phyloP scores from a whole-genome alignment of 2,888 invertebrate genomes.

The Leptopterna dolabrata region DNA sequence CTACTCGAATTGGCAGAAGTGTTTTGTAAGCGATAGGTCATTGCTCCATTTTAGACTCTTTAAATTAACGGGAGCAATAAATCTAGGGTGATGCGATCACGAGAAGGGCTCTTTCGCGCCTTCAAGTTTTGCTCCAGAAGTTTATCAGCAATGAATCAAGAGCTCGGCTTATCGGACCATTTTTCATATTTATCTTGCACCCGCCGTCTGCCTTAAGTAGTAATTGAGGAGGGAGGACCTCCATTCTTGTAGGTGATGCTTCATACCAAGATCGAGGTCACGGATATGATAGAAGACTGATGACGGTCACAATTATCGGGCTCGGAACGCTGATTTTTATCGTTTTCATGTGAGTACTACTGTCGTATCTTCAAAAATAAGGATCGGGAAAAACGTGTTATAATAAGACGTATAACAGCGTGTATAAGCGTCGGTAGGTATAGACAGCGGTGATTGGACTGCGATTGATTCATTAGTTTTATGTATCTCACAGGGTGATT shows the following conservation, averaged over 20 bases:
- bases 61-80: not conserved
- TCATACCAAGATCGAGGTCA: not conserved
- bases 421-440: too few relatives aligned
- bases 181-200: slow-evolving; percentile 45
- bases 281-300: not conserved
- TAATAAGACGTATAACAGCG: too few relatives aligned
- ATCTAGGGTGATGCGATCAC: not conserved
- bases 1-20: too few relatives aligned
- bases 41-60: not conserved
- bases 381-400: too few relatives aligned
- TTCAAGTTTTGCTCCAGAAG: not conserved
- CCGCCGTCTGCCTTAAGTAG: slow-evolving; percentile 7
- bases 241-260: not conserved
- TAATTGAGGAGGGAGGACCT: slow-evolving; percentile 21
- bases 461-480: too few relatives aligned
- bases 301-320: not conserved
- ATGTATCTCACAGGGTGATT: too few relatives aligned
- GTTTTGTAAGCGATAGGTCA: too few relatives aligned
- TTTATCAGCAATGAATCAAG: slow-evolving; percentile 52
- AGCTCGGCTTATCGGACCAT: slow-evolving; percentile 35
- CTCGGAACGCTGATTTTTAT: not conserved
- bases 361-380: too few relatives aligned
- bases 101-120: slow-evolving; percentile 10
- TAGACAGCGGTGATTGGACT: too few relatives aligned
- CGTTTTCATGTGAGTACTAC: too few relatives aligned